Evolutionary conservation across 2,888 invertebrate species (phyloP), one percentile per base, ranked within the genome.

Genomic region (Salpingus planirostris): DNA sequence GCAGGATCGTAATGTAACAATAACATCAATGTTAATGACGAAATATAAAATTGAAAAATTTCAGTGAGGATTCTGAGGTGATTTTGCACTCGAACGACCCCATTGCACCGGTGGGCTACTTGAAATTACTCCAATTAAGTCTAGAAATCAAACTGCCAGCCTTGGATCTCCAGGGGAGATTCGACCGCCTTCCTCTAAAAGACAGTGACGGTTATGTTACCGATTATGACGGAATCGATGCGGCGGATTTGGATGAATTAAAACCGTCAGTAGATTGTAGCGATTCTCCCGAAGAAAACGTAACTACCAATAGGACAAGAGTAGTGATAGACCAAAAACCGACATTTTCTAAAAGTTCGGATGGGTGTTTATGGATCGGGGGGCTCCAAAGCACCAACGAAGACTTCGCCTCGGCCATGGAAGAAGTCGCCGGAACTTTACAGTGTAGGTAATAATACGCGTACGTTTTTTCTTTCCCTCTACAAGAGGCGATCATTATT

Each of bases 71-170:
- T 52, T 80, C 78, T 50, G 88, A 93, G 70, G 75, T 82, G 52
- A 78, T 96, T 36, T 76, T 89, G 46, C 91, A 92, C 61, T 83
- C 93, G 12, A 81, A 88, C 52, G 92, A 96, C 70, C 81, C 87
- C 2, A 81, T 97, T 56, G 92, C 93, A 14, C 89, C 95, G 4
- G 96, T 96, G 31, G 95, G 91, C 15, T 97, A 92, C 64, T 70
- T 97, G 35, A 90, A 87, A 64, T 77, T 97, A 48, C 80, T 76
- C 46, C 83, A 84, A 65, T 66, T 95, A 40, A 83, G 81, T 53
- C 69, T 95, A 52, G 83, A 84, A 65, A 60, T 70, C 30, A 81
- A 81, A 64, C 66, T 73, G 11, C 67, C 68, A 29, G 57, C 56
- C 22, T 42, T 62, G 33, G 57, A 57, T 42, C 49, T 65, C 23